A percentile compares a stretch with the other conserved stretches of the same genome.
phyloP scores from a whole-genome alignment of 1,140 invertebrate species.

The Ceratoteleas bidentatus region DNA sequence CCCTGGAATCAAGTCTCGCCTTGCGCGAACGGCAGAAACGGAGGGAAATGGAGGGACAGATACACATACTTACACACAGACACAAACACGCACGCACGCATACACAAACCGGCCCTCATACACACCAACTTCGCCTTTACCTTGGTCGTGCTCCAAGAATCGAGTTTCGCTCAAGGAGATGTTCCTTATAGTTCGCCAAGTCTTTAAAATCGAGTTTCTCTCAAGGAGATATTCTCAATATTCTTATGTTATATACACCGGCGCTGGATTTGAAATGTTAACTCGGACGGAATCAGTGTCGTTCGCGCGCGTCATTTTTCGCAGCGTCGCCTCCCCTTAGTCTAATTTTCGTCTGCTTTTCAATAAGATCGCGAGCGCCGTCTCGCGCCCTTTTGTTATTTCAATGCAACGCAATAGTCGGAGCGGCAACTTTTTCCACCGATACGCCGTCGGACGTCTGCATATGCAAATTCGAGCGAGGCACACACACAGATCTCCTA shows the following conservation, averaged over 20 bases:
- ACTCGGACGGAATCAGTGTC: conserved; percentile 62
- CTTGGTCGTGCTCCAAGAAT: conserved; percentile 69
- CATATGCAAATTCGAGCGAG: conserved; percentile 73
- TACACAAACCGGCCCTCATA: too few relatives aligned
- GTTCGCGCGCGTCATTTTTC: conserved; percentile 54
- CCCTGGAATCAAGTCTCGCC: too few relatives aligned
- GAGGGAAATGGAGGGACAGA: too few relatives aligned
- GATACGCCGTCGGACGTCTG: conserved; percentile 45
- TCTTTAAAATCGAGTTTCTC: conserved; percentile 69
- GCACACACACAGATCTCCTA: not conserved
- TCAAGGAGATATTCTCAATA: conserved; percentile 69
- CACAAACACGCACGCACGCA: conserved; percentile 20
- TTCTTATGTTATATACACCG: conserved; percentile 67
- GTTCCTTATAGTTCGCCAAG: conserved; percentile 68
- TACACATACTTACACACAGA: too few relatives aligned
- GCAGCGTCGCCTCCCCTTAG: conserved; percentile 16
- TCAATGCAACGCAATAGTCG: not conserved
- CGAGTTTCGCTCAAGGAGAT: conserved; percentile 68
- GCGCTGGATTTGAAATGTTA: conserved; percentile 63
- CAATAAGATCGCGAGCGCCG: conserved; percentile 8
- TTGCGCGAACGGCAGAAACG: too few relatives aligned
- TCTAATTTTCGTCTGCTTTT: conserved; percentile 42
- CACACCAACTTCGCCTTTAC: conserved; percentile 61
- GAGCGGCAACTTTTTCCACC: not conserved
- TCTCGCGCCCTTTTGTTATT: conserved; percentile 19